Base-by-base conservation (phyloP, 1,140 invertebrate genomes). In the Brachionus koreanus region DNA sequence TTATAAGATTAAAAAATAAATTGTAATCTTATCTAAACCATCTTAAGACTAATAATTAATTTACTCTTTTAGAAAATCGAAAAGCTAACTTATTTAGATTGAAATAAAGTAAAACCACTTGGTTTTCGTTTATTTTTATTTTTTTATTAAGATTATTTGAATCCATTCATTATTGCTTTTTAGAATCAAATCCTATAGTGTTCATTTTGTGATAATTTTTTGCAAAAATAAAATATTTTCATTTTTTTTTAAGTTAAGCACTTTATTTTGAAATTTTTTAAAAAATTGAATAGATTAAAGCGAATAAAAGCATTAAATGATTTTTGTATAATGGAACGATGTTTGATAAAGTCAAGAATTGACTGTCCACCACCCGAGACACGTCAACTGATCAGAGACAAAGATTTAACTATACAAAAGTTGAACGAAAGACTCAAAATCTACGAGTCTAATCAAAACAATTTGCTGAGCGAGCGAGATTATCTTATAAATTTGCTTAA, bases 311-410 rank as follows among this genome's bases (percentile, higher is more conserved):
- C 42, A 72, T 39, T 46, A 74, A 74, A 46, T 74, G 42, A 46
- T 19, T 43, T 43, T 23, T 25, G 3, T 29, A 46, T 25, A 19
- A 74, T 46, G 42, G 69, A 74, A 74, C 43, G 43, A 39, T 29
- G 69, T 74, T 74, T 74, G 33, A 74, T 74, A 6, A 74, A 74
- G 43, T 74, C 69, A 77, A 49, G 74, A 37, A 77, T 77, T 23
- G 74, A 77, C 39, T 77, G 74, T 61, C 74, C 74, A 37, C 74
- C 74, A 57, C 49, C 74, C 3, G 74, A 57, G n/a, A 77, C 74
- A 39, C 46, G 74, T 37, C 46, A 57, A 77, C 37, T 77, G 37
- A 77, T 77, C 29, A 57, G 57, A 77, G 74, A 77, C 9, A 77
- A 77, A 33, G 74, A 77, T 49, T 5, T 16, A 13, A 57, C 23